Percentiles rank a stretch among this genome's conserved stretches.
Evolutionary conservation across 2,113 vertebrate species (phyloP).

Genomic region (Pseudorectes ferrugineus): DNA sequence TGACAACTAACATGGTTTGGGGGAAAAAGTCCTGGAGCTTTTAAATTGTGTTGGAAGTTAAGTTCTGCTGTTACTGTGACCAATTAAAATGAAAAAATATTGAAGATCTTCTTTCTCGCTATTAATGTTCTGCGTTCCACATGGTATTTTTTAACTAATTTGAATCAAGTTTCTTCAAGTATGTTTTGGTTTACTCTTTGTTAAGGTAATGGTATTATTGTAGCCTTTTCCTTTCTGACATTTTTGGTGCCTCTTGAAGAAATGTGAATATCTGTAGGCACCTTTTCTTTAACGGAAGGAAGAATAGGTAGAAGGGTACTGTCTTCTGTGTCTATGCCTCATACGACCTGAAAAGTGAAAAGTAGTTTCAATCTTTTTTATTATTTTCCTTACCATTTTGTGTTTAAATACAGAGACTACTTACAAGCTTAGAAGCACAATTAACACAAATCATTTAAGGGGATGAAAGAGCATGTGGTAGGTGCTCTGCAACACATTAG

Average conservation of each 20-base stretch:
- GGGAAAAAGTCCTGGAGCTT: neutral
- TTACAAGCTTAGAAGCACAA: neutral
- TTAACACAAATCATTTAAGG: neutral
- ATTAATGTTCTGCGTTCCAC: neutral
- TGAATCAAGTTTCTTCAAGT: neutral
- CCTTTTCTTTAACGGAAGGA: neutral
- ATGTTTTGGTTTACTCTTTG: neutral
- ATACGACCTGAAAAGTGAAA: neutral
- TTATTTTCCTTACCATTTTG: neutral
- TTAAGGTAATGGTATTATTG: neutral
- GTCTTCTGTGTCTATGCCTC: neutral
- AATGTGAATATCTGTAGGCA: neutral
- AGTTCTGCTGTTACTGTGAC: neutral
- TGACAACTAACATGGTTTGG: neutral
- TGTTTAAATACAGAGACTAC: neutral
- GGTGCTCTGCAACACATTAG: neutral
- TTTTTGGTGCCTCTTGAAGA: neutral
- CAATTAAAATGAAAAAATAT: neutral
- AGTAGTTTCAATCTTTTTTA: neutral
- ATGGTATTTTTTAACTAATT: neutral
- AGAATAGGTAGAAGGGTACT: neutral
- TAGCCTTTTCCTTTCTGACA: neutral
- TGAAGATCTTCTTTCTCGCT: neutral
- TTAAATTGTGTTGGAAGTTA: neutral
- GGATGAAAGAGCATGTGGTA: neutral